Evolutionary conservation across 2,113 vertebrate species (phyloP).

Genomic region (Turnix velox): DNA sequence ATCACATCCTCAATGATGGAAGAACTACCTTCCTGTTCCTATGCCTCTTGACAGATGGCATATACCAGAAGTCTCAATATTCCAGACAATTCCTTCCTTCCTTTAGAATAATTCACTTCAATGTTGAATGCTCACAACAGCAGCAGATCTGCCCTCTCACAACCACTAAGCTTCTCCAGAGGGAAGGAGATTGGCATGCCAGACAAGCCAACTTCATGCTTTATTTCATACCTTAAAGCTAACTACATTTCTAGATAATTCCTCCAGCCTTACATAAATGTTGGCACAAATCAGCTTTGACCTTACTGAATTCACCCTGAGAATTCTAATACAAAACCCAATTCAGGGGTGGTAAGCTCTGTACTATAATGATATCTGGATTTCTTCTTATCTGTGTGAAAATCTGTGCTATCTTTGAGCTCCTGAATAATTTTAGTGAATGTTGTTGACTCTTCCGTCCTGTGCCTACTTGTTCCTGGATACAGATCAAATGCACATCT

Average conservation of each 20-base stretch:
- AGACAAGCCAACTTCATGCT: not conserved
- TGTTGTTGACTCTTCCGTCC: not conserved
- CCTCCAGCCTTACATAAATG: not conserved
- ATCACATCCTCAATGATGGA: constrained; percentile 70
- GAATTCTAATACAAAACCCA: not conserved
- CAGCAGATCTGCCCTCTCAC: not conserved
- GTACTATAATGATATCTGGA: not conserved
- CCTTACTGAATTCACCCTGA: not conserved
- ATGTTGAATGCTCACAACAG: not conserved
- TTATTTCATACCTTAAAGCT: not conserved
- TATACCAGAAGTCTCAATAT: constrained; percentile 18
- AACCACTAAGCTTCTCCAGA: not conserved
- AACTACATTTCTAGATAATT: not conserved
- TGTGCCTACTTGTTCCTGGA: constrained; percentile 6
- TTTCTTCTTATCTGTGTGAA: not conserved
- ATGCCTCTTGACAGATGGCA: constrained; percentile 12
- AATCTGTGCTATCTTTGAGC: not conserved
- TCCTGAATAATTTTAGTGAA: not conserved
- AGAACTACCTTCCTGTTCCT: constrained; percentile 64
- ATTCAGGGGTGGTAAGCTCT: not conserved
- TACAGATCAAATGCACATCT: not conserved
- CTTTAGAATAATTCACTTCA: constrained; percentile 23
- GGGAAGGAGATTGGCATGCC: not conserved
- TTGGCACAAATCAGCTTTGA: not conserved
- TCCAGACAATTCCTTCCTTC: constrained; percentile 30